Conservation (phyloP, 35 echinoderm and acorn worm genomes). For the Lytechinus variegatus region DNA sequence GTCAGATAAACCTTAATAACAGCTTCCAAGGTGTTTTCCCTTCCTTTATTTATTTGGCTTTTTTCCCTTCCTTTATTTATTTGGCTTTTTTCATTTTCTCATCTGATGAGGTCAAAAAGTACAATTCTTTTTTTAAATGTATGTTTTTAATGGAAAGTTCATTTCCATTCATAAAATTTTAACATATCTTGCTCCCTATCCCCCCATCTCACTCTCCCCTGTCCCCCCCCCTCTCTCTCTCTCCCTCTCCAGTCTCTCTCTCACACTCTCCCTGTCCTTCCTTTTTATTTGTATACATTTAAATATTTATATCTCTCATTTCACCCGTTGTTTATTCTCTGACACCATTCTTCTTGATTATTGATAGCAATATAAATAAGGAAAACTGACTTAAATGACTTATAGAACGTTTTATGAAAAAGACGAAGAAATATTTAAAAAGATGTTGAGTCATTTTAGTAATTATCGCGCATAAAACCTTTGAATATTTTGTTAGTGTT, state of each 20-base stretch:
- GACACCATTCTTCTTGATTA: neutral
- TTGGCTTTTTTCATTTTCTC: neutral
- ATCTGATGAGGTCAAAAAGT: neutral
- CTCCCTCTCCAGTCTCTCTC: neutral
- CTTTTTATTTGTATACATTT: neutral
- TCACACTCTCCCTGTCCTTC: neutral
- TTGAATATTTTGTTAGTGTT: too few relatives aligned
- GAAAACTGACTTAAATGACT: too few relatives aligned
- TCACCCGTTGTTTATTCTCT: too few relatives aligned
- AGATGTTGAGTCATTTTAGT: too few relatives aligned
- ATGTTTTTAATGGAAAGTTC: neutral
- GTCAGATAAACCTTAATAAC: neutral
- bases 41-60: neutral
- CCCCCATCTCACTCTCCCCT: neutral
- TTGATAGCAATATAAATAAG: too few relatives aligned
- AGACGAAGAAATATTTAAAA: too few relatives aligned
- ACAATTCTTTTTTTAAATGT: neutral
- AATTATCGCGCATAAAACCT: too few relatives aligned
- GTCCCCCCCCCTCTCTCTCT: neutral
- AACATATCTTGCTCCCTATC: neutral
- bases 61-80: neutral
- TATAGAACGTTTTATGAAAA: too few relatives aligned
- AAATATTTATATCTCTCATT: too few relatives aligned
- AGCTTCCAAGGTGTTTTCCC: neutral
- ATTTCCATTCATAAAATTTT: neutral